A percentile compares a stretch with the other conserved stretches of the same genome.
Evolutionary conservation across 1,140 invertebrate species (phyloP).

Genomic region (Neocloeon triangulifer): DNA sequence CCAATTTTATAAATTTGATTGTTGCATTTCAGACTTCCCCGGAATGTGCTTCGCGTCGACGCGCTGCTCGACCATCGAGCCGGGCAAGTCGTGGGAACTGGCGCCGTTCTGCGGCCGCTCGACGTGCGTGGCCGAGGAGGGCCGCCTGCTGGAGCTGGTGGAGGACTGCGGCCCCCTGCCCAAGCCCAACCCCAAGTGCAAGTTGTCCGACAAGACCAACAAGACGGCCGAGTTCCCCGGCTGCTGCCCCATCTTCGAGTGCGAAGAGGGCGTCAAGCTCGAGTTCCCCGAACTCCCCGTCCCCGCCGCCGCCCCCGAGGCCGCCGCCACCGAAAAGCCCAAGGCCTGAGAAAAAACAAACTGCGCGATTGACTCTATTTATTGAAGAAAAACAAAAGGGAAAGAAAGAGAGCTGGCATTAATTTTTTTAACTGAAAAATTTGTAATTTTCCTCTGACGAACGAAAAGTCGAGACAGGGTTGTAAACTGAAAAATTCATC

Average conservation of each 20-base stretch:
- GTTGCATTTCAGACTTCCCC: conserved; percentile 74
- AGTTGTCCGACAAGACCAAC: conserved; percentile 62
- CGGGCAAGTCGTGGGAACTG: conserved; percentile 59
- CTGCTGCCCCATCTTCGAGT: conserved; percentile 65
- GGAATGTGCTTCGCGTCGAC: conserved; percentile 74
- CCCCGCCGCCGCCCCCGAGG: conserved; percentile 25
- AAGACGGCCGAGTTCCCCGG: conserved; percentile 65
- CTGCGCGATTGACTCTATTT: neutral
- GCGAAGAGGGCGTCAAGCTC: conserved; percentile 56
- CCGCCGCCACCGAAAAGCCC: conserved; percentile 11
- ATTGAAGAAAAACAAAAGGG: too few species aligned
- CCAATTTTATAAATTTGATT: too few species aligned
- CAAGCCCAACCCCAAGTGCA: conserved; percentile 65
- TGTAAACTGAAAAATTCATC: too few species aligned
- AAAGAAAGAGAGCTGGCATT: too few species aligned
- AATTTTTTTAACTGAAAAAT: too few species aligned
- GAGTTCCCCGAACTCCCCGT: conserved; percentile 64
- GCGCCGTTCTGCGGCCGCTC: conserved; percentile 69
- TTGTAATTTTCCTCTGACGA: too few species aligned
- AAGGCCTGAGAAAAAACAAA: conserved; percentile 10
- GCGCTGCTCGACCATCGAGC: conserved; percentile 63
- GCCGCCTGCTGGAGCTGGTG: conserved; percentile 50
- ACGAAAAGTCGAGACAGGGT: too few species aligned
- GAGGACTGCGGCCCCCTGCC: conserved; percentile 73
- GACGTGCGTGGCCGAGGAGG: conserved; percentile 53